Evolutionary conservation across 2,888 invertebrate genomes (phyloP), one percentile per base, ranked within the genome.

Genomic region (Microplitis manilae): DNA sequence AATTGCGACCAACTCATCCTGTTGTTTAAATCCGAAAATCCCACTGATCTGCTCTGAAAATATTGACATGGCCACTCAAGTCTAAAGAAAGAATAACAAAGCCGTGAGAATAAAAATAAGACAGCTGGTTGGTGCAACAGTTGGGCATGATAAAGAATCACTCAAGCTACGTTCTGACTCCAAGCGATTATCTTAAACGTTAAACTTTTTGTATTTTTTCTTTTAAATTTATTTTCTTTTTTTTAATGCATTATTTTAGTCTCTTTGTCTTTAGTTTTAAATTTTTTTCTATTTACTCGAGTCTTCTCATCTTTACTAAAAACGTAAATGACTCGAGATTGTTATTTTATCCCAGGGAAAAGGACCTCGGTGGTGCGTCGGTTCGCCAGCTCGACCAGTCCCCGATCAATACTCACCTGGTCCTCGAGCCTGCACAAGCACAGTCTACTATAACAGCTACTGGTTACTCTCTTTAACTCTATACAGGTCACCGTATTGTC

Each of bases 321-420:
- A 15, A 38, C 60, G 39, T 64, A 20, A 72, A 41, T 72, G 72
- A 39, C 64, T 72, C 40, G 40, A 59, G 73, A 65, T 73, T 67
- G 65, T 73, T 73, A 65, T 73, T 67, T 59, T 67, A 59, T 65
- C 73, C 77, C 79, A 79, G 81, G 79, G 78, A 79, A 76, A 50
- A 50, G 80, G 79, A 79, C 72, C 79, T 75, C 75, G 77, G 68
- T 76, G 72, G 81, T 77, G 75, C 68, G 77, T 76, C 70, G 79
- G 79, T 79, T 78, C 80, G 78, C 84, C 86, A 85, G 84, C 83
- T 85, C 85, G 81, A 80, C 79, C 81, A 77, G 82, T 84, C 81
- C 80, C 80, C 87, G 87, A 87, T 87, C 87, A 87, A 87, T 87
- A 87, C 87, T 87, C 87, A 87, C 87, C 87, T 87, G 87, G 83